Percentiles rank a stretch among this genome's conserved stretches.
phyloP scores from a whole-genome alignment of 2,888 invertebrate species.

The Bugulina stolonifera region DNA sequence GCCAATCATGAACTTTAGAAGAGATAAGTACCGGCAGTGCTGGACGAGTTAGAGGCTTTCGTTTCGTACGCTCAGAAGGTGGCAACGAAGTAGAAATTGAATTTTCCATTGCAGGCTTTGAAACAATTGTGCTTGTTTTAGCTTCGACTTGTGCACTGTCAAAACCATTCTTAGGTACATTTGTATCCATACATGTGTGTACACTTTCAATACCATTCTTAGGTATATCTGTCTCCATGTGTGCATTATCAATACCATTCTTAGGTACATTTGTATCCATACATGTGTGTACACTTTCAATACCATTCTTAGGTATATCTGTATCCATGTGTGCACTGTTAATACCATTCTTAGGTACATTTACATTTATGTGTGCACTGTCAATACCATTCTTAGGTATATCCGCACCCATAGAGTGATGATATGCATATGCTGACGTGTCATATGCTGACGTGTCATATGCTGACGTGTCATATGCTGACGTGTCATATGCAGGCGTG shows the following conservation, averaged over 20 bases:
- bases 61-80: neutral
- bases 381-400: neutral
- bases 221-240: neutral
- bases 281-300: too few species aligned
- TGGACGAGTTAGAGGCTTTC: constrained; percentile 11
- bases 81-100: neutral
- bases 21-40: neutral
- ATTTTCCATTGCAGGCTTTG: too few species aligned
- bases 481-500: neutral
- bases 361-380: neutral
- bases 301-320: neutral
- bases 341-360: neutral
- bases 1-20: neutral
- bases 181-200: too few species aligned
- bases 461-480: too few species aligned
- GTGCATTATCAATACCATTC: neutral
- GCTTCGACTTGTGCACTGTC: too few species aligned
- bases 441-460: too few species aligned
- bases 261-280: too few species aligned
- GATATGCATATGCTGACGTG: too few species aligned
- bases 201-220: neutral
- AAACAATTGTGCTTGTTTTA: too few species aligned
- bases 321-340: neutral
- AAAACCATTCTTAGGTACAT: neutral
- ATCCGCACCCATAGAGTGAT: too few species aligned